A percentile compares a stretch with the other conserved stretches of the same genome.
Conservation (phyloP, 92 coral and sea anemone species). For the Micromussa lordhowensis region DNA sequence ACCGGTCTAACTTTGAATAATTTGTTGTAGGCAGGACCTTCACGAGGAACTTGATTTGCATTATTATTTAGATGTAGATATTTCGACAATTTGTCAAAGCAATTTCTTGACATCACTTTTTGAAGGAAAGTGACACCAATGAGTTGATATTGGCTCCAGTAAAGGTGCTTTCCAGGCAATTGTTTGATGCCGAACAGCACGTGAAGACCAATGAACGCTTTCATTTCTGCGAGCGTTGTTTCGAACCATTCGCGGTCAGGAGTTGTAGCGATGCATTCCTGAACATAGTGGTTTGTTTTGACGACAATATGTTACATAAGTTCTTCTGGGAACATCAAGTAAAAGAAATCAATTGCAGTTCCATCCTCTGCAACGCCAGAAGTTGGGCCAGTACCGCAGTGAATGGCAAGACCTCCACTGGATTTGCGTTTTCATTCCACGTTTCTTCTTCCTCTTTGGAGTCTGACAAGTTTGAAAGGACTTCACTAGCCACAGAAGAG, state of each 20-base stretch:
- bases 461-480: background rate
- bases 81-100: background rate
- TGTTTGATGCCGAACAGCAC: slow-evolving; percentile 47
- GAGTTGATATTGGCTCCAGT: slow-evolving; percentile 34
- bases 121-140: slow-evolving; percentile 18
- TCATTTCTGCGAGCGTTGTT: slow-evolving; percentile 23
- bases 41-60: background rate
- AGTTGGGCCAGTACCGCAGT: slow-evolving; percentile 13
- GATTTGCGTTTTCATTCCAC: slow-evolving; percentile 22
- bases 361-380: slow-evolving; percentile 21
- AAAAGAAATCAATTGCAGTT: slow-evolving; percentile 48
- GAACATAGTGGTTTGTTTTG: slow-evolving; percentile 31
- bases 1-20: slow-evolving; percentile 52
- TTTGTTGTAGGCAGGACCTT: slow-evolving; percentile 10
- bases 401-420: background rate
- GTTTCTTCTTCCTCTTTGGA: slow-evolving; percentile 28
- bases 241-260: slow-evolving; percentile 43
- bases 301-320: slow-evolving; percentile 22
- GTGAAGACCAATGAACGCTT: slow-evolving; percentile 32
- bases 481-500: slow-evolving; percentile 14
- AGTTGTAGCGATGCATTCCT: slow-evolving; percentile 20
- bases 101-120: too few relatives aligned
- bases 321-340: slow-evolving; percentile 37
- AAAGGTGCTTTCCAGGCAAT: slow-evolving; percentile 22
- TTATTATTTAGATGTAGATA: slow-evolving; percentile 43